Evolutionary conservation across 2,888 invertebrate species (phyloP).

Genomic region (Eupithecia tripunctaria): DNA sequence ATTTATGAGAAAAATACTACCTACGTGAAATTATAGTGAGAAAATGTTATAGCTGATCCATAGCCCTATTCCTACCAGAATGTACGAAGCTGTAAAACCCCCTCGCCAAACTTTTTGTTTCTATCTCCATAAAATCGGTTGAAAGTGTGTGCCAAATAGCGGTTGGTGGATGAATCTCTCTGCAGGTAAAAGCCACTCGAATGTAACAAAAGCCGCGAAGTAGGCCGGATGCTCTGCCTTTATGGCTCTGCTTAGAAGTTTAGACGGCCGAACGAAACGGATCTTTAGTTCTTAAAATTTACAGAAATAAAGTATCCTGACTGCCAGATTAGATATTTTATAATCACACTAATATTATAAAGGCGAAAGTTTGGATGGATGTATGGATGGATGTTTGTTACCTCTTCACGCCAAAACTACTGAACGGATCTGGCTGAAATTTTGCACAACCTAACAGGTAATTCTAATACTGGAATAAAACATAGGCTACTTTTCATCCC

Average conservation of each 20-base stretch:
- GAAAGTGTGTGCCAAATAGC: conserved; percentile 6
- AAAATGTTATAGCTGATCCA: neutral
- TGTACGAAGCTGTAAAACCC: neutral
- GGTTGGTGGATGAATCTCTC: conserved; percentile 5
- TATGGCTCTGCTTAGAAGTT: conserved; percentile 11
- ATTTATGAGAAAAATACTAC: too few species aligned
- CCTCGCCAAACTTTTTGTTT: neutral
- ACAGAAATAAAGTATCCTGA: neutral
- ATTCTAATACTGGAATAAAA: too few species aligned
- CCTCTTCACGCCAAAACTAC: too few species aligned
- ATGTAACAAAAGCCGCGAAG: conserved; percentile 66
- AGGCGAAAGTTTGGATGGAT: too few species aligned
- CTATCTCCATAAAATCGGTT: conserved; percentile 16
- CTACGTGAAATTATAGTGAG: neutral
- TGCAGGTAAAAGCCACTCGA: conserved; percentile 71
- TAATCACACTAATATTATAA: too few species aligned
- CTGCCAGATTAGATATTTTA: too few species aligned
- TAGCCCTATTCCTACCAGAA: neutral
- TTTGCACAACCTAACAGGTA: too few species aligned
- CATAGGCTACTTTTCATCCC: too few species aligned
- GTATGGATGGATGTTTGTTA: too few species aligned
- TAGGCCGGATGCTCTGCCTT: conserved; percentile 56
- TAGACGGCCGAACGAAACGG: neutral
- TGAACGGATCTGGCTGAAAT: too few species aligned
- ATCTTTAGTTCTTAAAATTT: neutral